Conservation (phyloP, 2,797 vertebrate genomes). For the Acomys russatus region DNA sequence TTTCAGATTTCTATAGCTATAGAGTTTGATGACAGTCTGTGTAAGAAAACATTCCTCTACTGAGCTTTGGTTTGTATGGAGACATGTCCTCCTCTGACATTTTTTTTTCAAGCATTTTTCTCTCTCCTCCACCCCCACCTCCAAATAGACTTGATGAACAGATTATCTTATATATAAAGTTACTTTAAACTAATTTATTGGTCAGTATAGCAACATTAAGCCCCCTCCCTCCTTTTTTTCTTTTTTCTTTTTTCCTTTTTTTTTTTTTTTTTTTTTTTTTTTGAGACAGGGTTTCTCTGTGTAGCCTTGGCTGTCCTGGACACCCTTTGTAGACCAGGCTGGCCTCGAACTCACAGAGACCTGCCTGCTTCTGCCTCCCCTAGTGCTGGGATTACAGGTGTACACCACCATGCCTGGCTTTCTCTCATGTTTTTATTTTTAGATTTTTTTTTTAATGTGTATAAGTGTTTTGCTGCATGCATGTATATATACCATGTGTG, state of each 20-base stretch:
- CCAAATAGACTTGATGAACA: background rate
- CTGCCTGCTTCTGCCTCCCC: too few relatives aligned
- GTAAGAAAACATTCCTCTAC: background rate
- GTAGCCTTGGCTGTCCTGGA: too few relatives aligned
- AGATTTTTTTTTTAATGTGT: background rate
- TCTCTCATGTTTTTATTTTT: constrained; percentile 6
- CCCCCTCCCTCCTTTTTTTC: too few relatives aligned
- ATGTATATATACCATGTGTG: too few relatives aligned
- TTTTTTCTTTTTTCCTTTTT: too few relatives aligned
- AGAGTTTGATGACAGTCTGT: background rate
- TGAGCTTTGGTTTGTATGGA: background rate
- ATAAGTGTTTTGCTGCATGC: background rate
- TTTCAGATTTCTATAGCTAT: background rate
- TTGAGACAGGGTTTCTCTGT: too few relatives aligned
- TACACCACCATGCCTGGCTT: background rate
- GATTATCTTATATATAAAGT: constrained; percentile 40
- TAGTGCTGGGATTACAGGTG: too few relatives aligned
- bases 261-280: too few relatives aligned
- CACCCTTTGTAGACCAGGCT: too few relatives aligned
- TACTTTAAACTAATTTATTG: constrained; percentile 26
- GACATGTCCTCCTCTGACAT: background rate
- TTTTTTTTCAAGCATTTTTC: background rate
- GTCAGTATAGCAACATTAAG: background rate
- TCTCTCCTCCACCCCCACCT: background rate
- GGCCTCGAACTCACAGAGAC: too few relatives aligned